Evolutionary conservation across 2,113 vertebrate species (phyloP).

Genomic region (Phodopus roborovskii): DNA sequence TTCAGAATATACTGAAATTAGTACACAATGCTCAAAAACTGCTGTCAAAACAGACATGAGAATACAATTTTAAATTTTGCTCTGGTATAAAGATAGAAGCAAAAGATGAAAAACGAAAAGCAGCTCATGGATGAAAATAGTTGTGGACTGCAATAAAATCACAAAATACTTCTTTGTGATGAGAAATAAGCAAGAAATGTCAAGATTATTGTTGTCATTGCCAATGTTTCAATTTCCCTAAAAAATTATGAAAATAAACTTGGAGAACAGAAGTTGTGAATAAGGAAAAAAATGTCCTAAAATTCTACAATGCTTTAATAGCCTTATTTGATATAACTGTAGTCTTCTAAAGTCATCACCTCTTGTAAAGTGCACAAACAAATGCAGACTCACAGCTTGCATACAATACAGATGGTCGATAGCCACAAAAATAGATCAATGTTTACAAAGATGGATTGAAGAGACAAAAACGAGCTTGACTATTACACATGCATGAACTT

Average conservation of each 20-base stretch:
- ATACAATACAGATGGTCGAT: constrained; percentile 69
- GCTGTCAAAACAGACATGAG: neutral
- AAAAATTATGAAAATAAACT: constrained; percentile 52
- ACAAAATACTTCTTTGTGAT: constrained; percentile 33
- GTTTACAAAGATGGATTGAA: constrained; percentile 74
- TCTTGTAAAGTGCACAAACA: neutral
- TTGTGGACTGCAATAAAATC: constrained; percentile 9
- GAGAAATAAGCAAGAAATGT: constrained; percentile 33
- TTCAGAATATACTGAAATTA: neutral
- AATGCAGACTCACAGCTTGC: constrained; percentile 62
- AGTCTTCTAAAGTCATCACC: constrained; percentile 53
- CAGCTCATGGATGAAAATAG: constrained; percentile 3
- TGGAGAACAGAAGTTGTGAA: constrained; percentile 37
- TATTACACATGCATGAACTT: constrained; percentile 76
- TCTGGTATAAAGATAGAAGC: neutral
- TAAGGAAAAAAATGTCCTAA: constrained; percentile 57
- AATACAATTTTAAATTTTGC: neutral
- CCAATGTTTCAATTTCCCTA: constrained; percentile 49
- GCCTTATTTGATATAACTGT: constrained; percentile 51
- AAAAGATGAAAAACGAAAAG: constrained; percentile 38
- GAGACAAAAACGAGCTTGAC: constrained; percentile 61
- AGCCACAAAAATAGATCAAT: constrained; percentile 67
- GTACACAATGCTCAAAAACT: neutral
- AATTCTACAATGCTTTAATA: constrained; percentile 25
- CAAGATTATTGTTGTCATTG: neutral